These are phyloP conservation scores for Aplysia californica DNA, from an alignment of 1,140 invertebrate species.

Conservation along the genomic window DNA sequence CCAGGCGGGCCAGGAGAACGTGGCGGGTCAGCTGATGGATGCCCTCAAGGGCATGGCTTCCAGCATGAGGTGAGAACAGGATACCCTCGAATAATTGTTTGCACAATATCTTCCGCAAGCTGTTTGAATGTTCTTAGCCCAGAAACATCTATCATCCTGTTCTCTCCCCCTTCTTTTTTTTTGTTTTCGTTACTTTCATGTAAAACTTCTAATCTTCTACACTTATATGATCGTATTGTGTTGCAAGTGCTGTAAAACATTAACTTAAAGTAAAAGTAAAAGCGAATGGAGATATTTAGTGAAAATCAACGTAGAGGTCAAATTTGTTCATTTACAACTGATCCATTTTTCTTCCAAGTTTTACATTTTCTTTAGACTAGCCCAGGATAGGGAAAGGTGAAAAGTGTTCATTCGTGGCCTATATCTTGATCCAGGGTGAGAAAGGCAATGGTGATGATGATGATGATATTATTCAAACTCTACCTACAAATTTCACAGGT, in stretches of 20 bases:
- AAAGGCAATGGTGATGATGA: too few relatives aligned
- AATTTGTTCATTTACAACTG: too few relatives aligned
- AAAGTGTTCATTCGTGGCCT: too few relatives aligned
- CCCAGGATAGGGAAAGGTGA: too few relatives aligned
- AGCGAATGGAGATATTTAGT: too few relatives aligned
- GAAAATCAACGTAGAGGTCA: too few relatives aligned
- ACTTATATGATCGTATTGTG: neutral
- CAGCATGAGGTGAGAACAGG: neutral
- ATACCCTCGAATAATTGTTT: neutral
- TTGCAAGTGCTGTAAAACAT: neutral
- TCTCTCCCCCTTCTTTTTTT: neutral
- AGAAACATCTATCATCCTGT: neutral
- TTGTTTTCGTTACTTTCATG: neutral
- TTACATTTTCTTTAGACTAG: too few relatives aligned
- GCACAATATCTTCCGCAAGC: neutral
- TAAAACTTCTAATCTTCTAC: neutral
- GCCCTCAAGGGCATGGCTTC: neutral
- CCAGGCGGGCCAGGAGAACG: slow-evolving; percentile 1
- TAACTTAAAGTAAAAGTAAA: too few relatives aligned
- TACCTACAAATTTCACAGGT: too few relatives aligned
- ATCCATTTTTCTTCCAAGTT: too few relatives aligned
- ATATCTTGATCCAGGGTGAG: too few relatives aligned
- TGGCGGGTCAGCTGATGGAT: slow-evolving; percentile 6
- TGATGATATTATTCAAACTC: too few relatives aligned
- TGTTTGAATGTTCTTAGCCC: neutral